A percentile compares a stretch with the other conserved stretches of the same genome.
phyloP scores from a whole-genome alignment of 37 sponge, comb jelly and placozoan species.

The Aplysina aerophoba region DNA sequence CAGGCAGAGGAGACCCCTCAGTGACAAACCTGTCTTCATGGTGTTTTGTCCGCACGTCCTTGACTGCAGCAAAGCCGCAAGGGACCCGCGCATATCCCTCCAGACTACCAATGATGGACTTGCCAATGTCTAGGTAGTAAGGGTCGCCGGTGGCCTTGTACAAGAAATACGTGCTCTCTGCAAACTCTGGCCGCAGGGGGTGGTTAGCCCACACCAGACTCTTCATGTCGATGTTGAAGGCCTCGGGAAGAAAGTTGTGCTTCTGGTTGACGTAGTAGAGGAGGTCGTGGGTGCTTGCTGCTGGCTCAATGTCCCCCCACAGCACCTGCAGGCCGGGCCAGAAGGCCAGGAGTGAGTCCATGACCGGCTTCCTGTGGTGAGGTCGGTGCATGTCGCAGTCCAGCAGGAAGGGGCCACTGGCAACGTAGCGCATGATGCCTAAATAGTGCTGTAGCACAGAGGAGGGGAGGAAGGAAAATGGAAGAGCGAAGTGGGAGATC shows the following conservation, averaged over 20 bases:
- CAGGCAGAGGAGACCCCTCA: too few species aligned
- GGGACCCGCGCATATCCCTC: constrained; percentile 75
- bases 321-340: constrained; percentile 99
- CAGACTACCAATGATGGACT: constrained; percentile 75
- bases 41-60: constrained; percentile 71
- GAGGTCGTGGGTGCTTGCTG: constrained; percentile 77
- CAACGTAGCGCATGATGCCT: constrained; percentile 78
- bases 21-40: constrained; percentile 89
- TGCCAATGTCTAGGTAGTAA: constrained; percentile 86
- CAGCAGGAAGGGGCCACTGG: constrained; percentile 69
- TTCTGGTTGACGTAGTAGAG: constrained; percentile 73
- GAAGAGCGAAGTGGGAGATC: too few species aligned
- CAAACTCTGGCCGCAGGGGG: constrained; percentile 94
- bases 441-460: constrained; percentile 72
- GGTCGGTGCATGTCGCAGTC: constrained; percentile 85
- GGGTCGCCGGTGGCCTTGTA: constrained; percentile 91
- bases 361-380: constrained; percentile 50
- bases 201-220: constrained; percentile 89
- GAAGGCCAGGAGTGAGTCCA: constrained; percentile 96
- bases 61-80: constrained; percentile 93
- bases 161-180: constrained; percentile 94
- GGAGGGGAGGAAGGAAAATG: not conserved
- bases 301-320: constrained; percentile 80
- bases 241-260: constrained; percentile 90
- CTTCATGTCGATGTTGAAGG: constrained; percentile 81